Conservation (phyloP, 2,797 vertebrate species). For the Cossypha niveicapilla region DNA sequence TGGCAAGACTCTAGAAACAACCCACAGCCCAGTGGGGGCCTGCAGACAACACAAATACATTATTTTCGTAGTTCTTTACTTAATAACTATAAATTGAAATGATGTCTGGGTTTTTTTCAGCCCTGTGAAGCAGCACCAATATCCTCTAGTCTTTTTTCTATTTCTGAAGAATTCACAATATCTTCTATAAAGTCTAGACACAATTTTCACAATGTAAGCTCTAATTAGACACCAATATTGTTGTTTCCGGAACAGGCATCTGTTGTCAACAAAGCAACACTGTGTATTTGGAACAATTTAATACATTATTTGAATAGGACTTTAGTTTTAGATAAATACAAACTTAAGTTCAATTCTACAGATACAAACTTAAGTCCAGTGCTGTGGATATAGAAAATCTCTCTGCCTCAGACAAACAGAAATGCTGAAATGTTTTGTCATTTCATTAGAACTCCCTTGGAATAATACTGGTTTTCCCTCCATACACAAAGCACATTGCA, state of each 20-base stretch:
- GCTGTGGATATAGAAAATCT: neutral
- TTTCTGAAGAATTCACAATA: neutral
- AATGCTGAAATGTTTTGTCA: neutral
- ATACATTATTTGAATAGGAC: neutral
- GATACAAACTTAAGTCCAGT: neutral
- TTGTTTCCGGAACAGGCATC: constrained; percentile 1
- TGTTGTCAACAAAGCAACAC: neutral
- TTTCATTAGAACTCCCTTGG: neutral
- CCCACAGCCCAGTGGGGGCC: neutral
- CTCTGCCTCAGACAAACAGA: neutral
- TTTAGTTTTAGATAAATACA: neutral
- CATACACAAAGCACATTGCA: neutral
- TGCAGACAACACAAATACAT: neutral
- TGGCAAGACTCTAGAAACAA: neutral
- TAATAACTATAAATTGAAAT: neutral
- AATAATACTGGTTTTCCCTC: neutral
- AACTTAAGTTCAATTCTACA: neutral
- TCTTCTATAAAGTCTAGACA: neutral
- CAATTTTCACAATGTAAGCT: neutral
- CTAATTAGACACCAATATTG: neutral
- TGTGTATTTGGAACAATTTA: neutral
- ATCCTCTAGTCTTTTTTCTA: neutral
- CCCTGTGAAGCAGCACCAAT: neutral
- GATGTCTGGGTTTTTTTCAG: neutral
- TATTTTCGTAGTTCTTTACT: rapidly evolving